Evolutionary conservation across 2,888 invertebrate species (phyloP).

Genomic region (Ophraella communa): DNA sequence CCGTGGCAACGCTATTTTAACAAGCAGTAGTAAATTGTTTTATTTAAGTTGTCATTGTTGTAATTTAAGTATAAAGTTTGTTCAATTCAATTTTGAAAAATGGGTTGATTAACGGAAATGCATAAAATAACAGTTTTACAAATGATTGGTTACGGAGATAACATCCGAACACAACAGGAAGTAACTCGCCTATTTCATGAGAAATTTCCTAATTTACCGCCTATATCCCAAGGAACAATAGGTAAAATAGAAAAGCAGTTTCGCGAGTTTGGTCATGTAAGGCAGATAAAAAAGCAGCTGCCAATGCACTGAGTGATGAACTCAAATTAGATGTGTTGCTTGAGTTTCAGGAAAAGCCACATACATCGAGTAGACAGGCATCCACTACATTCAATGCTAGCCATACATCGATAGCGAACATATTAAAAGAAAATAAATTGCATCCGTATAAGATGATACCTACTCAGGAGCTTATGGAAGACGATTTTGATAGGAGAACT

Average conservation of each 20-base stretch:
- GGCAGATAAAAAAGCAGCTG: conserved; percentile 17
- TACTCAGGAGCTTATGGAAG: no score
- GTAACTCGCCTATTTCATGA: background rate
- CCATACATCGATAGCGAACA: no score
- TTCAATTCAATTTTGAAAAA: no score
- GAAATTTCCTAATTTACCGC: conserved; percentile 8
- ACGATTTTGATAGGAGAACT: no score
- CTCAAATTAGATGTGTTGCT: conserved; percentile 22
- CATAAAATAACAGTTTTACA: no score
- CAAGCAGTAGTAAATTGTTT: background rate
- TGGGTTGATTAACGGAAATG: no score
- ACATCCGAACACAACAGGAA: no score
- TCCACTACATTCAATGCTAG: no score
- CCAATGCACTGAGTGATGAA: conserved; percentile 17
- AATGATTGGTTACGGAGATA: no score
- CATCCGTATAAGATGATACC: no score
- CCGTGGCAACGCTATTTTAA: background rate
- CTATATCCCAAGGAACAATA: conserved; percentile 4
- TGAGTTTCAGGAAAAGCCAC: conserved; percentile 26
- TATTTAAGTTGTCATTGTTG: background rate
- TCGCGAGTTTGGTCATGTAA: conserved; percentile 21
- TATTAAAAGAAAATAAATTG: no score
- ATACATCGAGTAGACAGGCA: no score
- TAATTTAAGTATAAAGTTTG: background rate
- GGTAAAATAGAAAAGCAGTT: conserved; percentile 14